Evolutionary conservation across 53 echinoderm and acorn worm genomes (phyloP).

Genomic region (Echinometra lucunter): DNA sequence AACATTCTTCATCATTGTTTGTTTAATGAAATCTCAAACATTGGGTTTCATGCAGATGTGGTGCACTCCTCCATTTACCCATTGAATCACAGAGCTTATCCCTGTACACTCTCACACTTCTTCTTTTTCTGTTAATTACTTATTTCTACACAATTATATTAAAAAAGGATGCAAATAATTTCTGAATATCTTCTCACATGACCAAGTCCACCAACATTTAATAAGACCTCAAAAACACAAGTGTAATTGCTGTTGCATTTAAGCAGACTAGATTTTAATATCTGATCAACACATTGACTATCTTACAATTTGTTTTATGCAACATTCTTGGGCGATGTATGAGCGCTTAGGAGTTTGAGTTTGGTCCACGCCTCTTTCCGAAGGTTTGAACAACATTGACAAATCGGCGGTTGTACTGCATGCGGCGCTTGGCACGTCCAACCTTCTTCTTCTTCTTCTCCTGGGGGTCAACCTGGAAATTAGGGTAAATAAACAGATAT

Average conservation of each 20-base stretch:
- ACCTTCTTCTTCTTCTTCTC: constrained; percentile 99
- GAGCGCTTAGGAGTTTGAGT: constrained; percentile 93
- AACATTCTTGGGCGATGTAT: constrained; percentile 13
- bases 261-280: constrained; percentile 49
- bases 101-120: neutral
- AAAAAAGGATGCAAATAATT: too few relatives aligned
- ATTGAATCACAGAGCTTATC: neutral
- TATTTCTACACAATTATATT: too few relatives aligned
- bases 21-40: neutral
- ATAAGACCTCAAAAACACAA: neutral
- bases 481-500: neutral
- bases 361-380: constrained; percentile 98
- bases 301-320: constrained; percentile 57
- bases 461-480: constrained; percentile 88
- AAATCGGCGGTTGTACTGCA: constrained; percentile 99
- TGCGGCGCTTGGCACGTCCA: constrained; percentile 99
- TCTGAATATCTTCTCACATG: neutral
- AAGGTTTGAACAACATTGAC: constrained; percentile 97
- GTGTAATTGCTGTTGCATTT: constrained; percentile 48
- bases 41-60: neutral
- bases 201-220: neutral
- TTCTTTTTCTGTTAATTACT: neutral
- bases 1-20: neutral
- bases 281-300: constrained; percentile 34
- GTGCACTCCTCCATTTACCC: neutral